Evolutionary conservation across 1,140 invertebrate genomes (phyloP), one percentile per base, ranked within the genome.

Genomic region (Melitaea cinxia): DNA sequence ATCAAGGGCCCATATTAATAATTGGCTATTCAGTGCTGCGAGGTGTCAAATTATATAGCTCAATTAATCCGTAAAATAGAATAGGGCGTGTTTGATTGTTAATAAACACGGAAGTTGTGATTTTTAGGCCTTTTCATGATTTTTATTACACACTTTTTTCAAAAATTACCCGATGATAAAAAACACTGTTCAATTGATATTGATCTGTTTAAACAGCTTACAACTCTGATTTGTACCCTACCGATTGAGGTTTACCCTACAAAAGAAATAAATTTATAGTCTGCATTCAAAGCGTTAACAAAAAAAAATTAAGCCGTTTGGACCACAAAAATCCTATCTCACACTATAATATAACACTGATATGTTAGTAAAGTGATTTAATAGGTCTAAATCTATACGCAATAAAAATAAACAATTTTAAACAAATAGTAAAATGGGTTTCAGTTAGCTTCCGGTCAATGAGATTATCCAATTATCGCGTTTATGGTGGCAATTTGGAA

Each of bases 41-140:
- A 88, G 86, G 84, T 89, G 86, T 87, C 86, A 89, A 87, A 90
- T 86, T 90, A 88, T 90, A 90, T 90, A 85, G 85, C 88, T 88
- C 84, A 85, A 88, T 88, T 90, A 90, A 83, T 84, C 74, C 76
- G 77, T 80, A 75, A 80, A 83, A 87, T 85, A 85, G 83, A 85
- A 82, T 55, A 54, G 55, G 62, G 54, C 62, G 62, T 65, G 62
- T 57, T 57, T 65, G 54, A 24, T 17, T 57, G 62, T 65, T 57
- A 57, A 47, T 65, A 57, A 55, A 54, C 45, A 61, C 59, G 28
- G 59, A 50, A 60, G 30, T 26, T 12, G 21, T n/a, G 23, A 14
- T 56, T 56, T 56, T 37, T 56, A 26, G 15, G 35, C 6, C 15
- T 15, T 39, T 42, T 39, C 24, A 15, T 26, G 23, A n/a, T n/a